Evolutionary conservation across 2,113 vertebrate species (phyloP).

Genomic region (Leucoraja erinaceus): DNA sequence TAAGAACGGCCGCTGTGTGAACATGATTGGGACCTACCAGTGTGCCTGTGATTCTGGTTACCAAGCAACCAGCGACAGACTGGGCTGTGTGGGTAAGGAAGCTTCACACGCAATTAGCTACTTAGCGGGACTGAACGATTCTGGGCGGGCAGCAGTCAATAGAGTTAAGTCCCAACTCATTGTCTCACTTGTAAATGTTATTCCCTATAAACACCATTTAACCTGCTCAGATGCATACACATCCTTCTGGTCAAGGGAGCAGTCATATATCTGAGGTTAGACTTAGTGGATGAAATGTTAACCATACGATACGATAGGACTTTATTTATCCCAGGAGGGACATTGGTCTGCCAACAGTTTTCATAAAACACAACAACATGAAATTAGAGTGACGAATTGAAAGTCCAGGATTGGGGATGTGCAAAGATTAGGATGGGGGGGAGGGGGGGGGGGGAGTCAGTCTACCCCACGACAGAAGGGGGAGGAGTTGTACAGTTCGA

Average conservation of each 20-base stretch:
- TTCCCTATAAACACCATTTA: neutral
- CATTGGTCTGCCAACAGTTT: too few species aligned
- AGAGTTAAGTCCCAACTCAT: neutral
- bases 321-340: too few species aligned
- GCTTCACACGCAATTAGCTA: neutral
- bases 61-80: slow-evolving; percentile 70
- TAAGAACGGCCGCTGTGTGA: slow-evolving; percentile 74
- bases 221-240: neutral
- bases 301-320: too few species aligned
- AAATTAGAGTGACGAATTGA: too few species aligned
- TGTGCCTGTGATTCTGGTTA: slow-evolving; percentile 80
- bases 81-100: slow-evolving; percentile 78
- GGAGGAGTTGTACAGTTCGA: too few species aligned
- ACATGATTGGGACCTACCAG: slow-evolving; percentile 80
- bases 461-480: too few species aligned
- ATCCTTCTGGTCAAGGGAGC: neutral
- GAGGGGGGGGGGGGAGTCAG: too few species aligned
- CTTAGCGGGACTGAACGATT: neutral
- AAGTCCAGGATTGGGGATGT: too few species aligned
- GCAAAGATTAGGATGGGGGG: too few species aligned
- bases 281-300: neutral
- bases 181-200: neutral
- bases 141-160: neutral
- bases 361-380: too few species aligned
- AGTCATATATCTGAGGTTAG: neutral